Base-by-base conservation (phyloP, 2,888 invertebrate genomes). In the Drosophila eohydei region DNA sequence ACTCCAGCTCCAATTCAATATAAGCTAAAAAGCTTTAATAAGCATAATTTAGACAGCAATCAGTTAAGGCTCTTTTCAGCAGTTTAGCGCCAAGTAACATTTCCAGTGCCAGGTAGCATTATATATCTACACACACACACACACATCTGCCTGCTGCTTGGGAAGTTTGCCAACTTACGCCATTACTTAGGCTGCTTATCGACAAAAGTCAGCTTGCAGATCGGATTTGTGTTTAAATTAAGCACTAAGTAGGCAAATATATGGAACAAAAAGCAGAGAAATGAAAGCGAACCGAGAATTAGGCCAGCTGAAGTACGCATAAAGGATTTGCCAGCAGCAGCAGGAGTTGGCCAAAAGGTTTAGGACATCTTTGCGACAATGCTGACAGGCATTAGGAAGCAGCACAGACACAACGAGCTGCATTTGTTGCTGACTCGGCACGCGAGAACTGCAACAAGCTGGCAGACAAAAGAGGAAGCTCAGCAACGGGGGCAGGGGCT, bases 221-320 rank as follows among this genome's bases (percentile, higher is more conserved):
- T 86, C 81, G 79, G 79, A 88, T 78, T 88, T 78, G 81, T 86
- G 86, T 69, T 88, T 83, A 78, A 86, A 86, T 88, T 88, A 86
- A 77, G 76, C 78, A 75, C 70, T 88, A 77, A 73, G 72, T 61
- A 60, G 63, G 40, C n/a, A 52, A 62, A 44, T 51, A 5, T 14
- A 66, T 40, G 68, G 48, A 52, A 60, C 63, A 71, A 70, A 58
- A 67, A 8, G 69, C 58, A 66, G 34, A 56, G 60, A 68, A 78
- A 74, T 70, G 70, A 74, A 52, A 36, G 36, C 51, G 36, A 74
- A 85, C 68, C 58, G 72, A 58, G 57, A 65, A 71, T 50, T 64
- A 43, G 41, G 63, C 54, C 65, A 72, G 69, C 72, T 80, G 71
- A 74, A 76, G 62, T 60, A 68, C 70, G 70, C 71, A 67, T 71